Percentiles rank a stretch among this genome's conserved stretches.
Evolutionary conservation across 2,888 invertebrate species (phyloP).

Genomic region (Lochmaea crataegi): DNA sequence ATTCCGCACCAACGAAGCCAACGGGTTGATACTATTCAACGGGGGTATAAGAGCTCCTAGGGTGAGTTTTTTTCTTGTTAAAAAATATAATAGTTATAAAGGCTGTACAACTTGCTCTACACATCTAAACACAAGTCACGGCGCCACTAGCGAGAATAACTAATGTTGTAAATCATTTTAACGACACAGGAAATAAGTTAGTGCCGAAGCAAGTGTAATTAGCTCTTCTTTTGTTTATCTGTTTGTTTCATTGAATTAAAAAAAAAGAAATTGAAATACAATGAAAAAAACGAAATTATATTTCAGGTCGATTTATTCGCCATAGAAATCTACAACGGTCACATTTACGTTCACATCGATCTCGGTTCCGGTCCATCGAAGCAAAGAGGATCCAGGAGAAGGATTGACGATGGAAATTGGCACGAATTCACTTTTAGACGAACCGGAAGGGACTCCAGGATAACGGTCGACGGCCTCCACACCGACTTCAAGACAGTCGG

Average conservation of each 20-base stretch:
- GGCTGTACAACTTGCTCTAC: no score
- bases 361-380: slow-evolving; percentile 91
- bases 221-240: neutral
- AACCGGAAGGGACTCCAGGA: slow-evolving; percentile 84
- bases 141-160: neutral
- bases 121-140: no score
- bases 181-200: no score
- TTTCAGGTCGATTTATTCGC: slow-evolving; percentile 89
- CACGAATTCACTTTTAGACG: slow-evolving; percentile 89
- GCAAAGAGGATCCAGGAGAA: slow-evolving; percentile 82
- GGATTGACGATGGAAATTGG: slow-evolving; percentile 93
- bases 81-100: no score
- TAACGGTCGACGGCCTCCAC: slow-evolving; percentile 89
- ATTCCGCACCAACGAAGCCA: slow-evolving; percentile 94
- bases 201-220: no score
- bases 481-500: slow-evolving; percentile 92
- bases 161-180: no score
- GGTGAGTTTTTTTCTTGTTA: slow-evolving; percentile 71
- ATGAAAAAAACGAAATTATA: neutral
- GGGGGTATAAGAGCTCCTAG: slow-evolving; percentile 82
- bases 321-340: slow-evolving; percentile 93
- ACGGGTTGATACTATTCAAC: slow-evolving; percentile 93
- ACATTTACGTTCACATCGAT: slow-evolving; percentile 92
- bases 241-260: neutral
- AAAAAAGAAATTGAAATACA: neutral